These are phyloP conservation scores for Python bivittatus DNA, from an alignment of 2,113 vertebrate genomes.

Conservation along the genomic window DNA sequence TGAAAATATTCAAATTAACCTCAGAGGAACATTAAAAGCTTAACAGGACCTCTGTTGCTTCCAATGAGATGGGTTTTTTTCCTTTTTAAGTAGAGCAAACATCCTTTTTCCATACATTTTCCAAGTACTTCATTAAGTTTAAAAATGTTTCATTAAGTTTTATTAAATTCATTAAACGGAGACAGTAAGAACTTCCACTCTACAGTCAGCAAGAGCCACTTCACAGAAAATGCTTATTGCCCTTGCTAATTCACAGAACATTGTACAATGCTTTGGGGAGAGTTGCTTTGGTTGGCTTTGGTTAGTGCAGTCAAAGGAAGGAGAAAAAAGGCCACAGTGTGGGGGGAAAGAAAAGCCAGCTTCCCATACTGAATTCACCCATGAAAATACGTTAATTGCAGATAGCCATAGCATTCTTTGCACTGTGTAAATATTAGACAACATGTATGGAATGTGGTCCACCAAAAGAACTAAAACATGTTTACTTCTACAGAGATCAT, in stretches of 20 bases:
- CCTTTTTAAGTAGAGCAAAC: slow-evolving; percentile 31
- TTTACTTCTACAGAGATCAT: background rate
- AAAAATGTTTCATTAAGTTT: slow-evolving; percentile 69
- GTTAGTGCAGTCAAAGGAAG: slow-evolving; percentile 34
- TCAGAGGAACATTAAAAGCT: slow-evolving; percentile 17
- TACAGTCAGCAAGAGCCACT: slow-evolving; percentile 41
- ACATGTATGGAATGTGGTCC: background rate
- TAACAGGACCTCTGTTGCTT: background rate
- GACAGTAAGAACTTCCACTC: slow-evolving; percentile 59
- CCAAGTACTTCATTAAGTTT: slow-evolving; percentile 66
- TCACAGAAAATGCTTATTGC: slow-evolving; percentile 49
- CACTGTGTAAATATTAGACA: background rate
- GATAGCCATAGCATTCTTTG: background rate
- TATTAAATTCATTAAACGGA: slow-evolving; percentile 70
- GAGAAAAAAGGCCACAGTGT: background rate
- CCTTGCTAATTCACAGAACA: slow-evolving; percentile 36
- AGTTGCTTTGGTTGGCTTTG: slow-evolving; percentile 27
- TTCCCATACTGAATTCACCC: background rate
- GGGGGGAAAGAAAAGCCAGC: background rate
- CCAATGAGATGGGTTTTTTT: background rate
- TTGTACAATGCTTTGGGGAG: slow-evolving; percentile 25
- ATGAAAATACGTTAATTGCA: background rate
- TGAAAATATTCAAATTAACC: slow-evolving; percentile 1
- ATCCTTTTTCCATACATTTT: slow-evolving; percentile 62
- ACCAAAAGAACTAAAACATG: background rate